Base-by-base conservation (phyloP, 2,888 invertebrate genomes). In the Epirrhoe alternata region DNA sequence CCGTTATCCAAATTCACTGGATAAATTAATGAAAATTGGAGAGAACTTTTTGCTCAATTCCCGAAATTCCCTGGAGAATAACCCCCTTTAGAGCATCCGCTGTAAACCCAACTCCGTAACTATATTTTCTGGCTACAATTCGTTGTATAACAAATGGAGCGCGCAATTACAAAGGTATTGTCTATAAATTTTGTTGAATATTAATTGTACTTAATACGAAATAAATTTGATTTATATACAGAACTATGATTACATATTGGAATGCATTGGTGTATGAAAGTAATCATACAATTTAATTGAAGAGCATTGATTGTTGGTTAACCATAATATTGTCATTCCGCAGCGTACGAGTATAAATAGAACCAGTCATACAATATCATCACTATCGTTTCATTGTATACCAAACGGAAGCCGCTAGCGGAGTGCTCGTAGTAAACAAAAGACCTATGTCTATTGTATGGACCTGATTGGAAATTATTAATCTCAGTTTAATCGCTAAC, bases 61-160 rank as follows among this genome's bases (percentile, higher is more conserved):
- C 70, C 51, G 58, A 61, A 68, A 55, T 64, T 67, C 47, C 53
- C 61, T 61, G 56, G 71, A 14, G 45, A 69, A 60, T 56, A 69
- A 10, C 47, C 70, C 61, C 52, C 38, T 61, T 69, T 66, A 71
- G 57, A 71, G 71, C 65, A 58, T 66, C 63, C 56, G 55, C 60
- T 12, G 35, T 8, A 56, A 24, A 38, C 42, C 62, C 60, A 70
- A 78, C 70, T 73, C 70, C 54, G 61, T 68, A 71, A 75, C 71
- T 61, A 74, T 72, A 76, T 76, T 68, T 61, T 64, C 61, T 69
- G 75, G 72, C 72, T 71, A 74, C 74, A 71, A 74, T 73, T 77
- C 75, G 72, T 71, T 72, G 74, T 72, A 74, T 75, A 71, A 75
- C 71, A 72, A 75, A 75, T 73, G 64, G 66, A 45, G 50, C 33